These are phyloP conservation scores for Galleria mellonella DNA, from an alignment of 1,140 invertebrate genomes.

Conservation along the genomic window DNA sequence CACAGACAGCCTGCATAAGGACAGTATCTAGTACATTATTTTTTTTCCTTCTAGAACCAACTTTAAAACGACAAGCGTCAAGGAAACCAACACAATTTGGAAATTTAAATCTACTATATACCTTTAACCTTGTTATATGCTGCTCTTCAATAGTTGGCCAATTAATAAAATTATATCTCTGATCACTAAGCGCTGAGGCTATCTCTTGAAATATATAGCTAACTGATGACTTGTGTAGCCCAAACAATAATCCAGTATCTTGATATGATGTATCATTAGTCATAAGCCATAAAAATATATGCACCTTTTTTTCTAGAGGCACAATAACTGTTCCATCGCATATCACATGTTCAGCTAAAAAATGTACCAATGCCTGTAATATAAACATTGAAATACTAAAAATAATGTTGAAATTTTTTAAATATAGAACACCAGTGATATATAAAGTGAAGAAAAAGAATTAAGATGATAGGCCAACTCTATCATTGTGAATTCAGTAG, in stretches of 20 bases:
- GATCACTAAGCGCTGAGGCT: conserved; percentile 34
- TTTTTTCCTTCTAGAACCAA: conserved; percentile 41
- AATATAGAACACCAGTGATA: too few species aligned
- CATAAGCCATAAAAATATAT: conserved; percentile 54
- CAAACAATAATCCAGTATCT: conserved; percentile 50
- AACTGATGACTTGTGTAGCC: conserved; percentile 52
- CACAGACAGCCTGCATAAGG: conserved; percentile 63
- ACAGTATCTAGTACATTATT: conserved; percentile 36
- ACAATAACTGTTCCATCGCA: conserved; percentile 24
- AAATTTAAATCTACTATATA: conserved; percentile 52
- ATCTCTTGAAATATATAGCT: conserved; percentile 58
- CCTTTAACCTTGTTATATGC: conserved; percentile 56
- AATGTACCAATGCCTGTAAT: conserved; percentile 48
- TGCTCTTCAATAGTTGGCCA: conserved; percentile 63
- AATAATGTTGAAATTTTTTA: conserved; percentile 1
- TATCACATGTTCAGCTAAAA: conserved; percentile 35
- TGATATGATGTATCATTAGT: conserved; percentile 47
- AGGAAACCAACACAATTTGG: conserved; percentile 69
- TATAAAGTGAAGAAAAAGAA: conserved; percentile 4
- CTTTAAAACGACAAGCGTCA: conserved; percentile 49
- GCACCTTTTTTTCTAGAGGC: conserved; percentile 54
- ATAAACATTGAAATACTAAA: conserved; percentile 8
- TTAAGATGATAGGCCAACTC: too few species aligned
- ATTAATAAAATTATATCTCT: conserved; percentile 49
- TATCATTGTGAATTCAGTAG: too few species aligned